Conservation (phyloP, 2,113 vertebrate genomes). For the Sapajus apella region DNA sequence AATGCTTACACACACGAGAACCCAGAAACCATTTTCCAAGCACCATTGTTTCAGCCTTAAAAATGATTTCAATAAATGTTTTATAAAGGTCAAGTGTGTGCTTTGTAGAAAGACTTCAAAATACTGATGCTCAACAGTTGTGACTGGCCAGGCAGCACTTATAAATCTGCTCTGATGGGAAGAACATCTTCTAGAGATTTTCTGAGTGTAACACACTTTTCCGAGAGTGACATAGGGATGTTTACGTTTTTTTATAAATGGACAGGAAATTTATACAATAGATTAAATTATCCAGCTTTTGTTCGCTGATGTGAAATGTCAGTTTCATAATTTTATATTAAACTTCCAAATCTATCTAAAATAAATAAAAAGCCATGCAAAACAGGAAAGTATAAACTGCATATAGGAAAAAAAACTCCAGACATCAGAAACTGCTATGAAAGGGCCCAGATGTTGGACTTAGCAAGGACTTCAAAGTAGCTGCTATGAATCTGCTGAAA, state of each 20-base stretch:
- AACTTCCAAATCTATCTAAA: background rate
- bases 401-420: background rate
- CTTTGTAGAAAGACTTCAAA: background rate
- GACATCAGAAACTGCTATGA: background rate
- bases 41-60: background rate
- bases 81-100: background rate
- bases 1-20: rapidly evolving
- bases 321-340: background rate
- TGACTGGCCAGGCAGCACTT: background rate
- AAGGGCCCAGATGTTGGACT: background rate
- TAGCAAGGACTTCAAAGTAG: background rate
- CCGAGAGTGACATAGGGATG: background rate
- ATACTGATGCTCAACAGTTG: no score
- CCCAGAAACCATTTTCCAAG: background rate
- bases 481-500: background rate
- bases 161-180: background rate
- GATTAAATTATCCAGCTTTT: background rate
- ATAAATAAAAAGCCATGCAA: background rate
- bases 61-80: background rate
- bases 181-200: background rate
- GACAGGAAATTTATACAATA: background rate
- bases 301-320: background rate
- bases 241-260: background rate
- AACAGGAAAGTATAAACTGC: background rate
- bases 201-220: background rate